Evolutionary conservation across 1,140 invertebrate genomes (phyloP).

Genomic region (Anoplolepis gracilipes): DNA sequence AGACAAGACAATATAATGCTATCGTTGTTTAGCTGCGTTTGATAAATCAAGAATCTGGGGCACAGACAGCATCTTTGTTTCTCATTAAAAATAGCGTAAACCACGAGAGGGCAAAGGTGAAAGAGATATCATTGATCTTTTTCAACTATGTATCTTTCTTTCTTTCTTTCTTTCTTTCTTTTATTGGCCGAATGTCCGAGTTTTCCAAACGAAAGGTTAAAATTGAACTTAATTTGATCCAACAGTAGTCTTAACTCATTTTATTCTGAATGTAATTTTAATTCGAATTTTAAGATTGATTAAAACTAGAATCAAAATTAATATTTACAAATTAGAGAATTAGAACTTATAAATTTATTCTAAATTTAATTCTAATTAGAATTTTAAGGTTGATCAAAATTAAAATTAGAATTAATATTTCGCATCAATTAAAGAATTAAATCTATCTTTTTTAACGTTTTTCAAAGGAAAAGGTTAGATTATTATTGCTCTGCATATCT

Average conservation of each 20-base stretch:
- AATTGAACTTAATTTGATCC: background rate
- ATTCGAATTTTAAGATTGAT: background rate
- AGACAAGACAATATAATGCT: background rate
- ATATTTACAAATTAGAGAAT: background rate
- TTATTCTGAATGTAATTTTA: background rate
- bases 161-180: background rate
- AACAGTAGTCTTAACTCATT: background rate
- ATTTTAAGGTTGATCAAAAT: no score
- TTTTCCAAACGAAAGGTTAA: background rate
- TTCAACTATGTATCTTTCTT: background rate
- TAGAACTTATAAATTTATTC: no score
- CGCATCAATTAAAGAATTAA: no score
- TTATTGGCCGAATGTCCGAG: background rate
- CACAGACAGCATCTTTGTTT: background rate
- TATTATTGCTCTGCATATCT: background rate
- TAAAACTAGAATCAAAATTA: background rate
- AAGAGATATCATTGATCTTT: constrained; percentile 37
- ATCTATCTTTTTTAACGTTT: background rate
- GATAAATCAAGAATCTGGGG: constrained; percentile 40
- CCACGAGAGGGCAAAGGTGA: constrained; percentile 25
- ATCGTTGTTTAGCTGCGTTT: background rate
- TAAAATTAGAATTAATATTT: no score
- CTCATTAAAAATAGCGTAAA: constrained; percentile 38
- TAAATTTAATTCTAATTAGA: no score
- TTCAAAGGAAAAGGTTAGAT: background rate